Evolutionary conservation across 2,888 invertebrate species (phyloP).

Genomic region (Parascotia fuliginaria): DNA sequence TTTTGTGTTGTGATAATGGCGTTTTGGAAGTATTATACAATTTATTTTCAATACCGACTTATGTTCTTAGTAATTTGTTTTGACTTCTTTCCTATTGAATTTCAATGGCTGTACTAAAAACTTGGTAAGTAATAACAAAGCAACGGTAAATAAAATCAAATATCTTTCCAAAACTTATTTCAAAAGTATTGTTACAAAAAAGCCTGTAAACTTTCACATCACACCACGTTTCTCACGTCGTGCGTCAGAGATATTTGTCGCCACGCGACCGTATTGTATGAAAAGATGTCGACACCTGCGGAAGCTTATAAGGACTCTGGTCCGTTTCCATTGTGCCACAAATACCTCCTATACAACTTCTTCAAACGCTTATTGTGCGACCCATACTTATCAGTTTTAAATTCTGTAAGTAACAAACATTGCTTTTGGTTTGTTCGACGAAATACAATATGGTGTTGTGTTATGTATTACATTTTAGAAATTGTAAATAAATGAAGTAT

Average conservation of each 20-base stretch:
- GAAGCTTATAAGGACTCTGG: conserved; percentile 63
- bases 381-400: conserved; percentile 49
- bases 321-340: conserved; percentile 59
- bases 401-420: conserved; percentile 50
- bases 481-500: conserved; percentile 4
- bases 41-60: too few relatives aligned
- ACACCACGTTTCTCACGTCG: conserved; percentile 53
- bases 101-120: too few relatives aligned
- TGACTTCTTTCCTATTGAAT: too few relatives aligned
- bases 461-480: not conserved
- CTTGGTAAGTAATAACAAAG: not conserved
- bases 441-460: conserved; percentile 11
- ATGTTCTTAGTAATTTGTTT: not conserved
- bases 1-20: too few relatives aligned
- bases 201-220: conserved; percentile 37
- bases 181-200: conserved; percentile 30
- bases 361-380: conserved; percentile 58
- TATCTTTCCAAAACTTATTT: conserved; percentile 12
- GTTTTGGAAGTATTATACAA: too few relatives aligned
- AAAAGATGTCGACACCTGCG: conserved; percentile 64
- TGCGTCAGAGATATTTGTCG: conserved; percentile 54
- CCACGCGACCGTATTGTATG: conserved; percentile 55
- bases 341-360: conserved; percentile 56
- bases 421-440: conserved; percentile 30
- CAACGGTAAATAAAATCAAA: conserved; percentile 14